These are phyloP conservation scores for Amblyjoppa fuscipennis DNA, from an alignment of 2,888 invertebrate genomes.

Conservation along the genomic window DNA sequence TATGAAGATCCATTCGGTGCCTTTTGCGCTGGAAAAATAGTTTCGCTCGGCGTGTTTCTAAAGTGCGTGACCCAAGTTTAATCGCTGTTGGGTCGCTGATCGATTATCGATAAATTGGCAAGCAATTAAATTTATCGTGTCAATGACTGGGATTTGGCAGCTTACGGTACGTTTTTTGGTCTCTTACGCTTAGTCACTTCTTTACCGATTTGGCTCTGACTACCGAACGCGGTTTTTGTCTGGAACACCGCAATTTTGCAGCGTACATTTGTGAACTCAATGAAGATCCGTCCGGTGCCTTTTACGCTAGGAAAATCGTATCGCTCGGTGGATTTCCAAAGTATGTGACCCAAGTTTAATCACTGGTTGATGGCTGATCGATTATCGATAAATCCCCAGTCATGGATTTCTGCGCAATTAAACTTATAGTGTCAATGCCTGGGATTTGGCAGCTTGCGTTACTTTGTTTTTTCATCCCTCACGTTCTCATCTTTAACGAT, in stretches of 20 bases:
- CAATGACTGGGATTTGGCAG: too few relatives aligned
- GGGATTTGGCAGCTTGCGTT: neutral
- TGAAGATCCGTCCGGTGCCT: too few relatives aligned
- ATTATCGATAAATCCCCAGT: too few relatives aligned
- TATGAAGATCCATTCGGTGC: neutral
- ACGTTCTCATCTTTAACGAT: neutral
- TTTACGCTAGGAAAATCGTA: too few relatives aligned
- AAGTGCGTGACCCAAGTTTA: neutral
- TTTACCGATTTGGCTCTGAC: neutral
- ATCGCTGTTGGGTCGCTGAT: neutral
- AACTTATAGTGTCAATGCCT: neutral
- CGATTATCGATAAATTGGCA: neutral
- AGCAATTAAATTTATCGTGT: neutral
- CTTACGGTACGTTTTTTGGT: too few relatives aligned
- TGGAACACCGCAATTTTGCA: too few relatives aligned
- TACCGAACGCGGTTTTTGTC: neutral
- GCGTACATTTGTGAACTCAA: too few relatives aligned
- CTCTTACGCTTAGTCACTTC: too few relatives aligned
- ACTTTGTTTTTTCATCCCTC: neutral
- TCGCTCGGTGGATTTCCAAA: too few relatives aligned
- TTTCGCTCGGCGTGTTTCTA: neutral
- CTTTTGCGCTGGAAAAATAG: neutral
- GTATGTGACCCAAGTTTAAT: too few relatives aligned
- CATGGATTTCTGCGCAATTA: neutral
- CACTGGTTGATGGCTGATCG: too few relatives aligned